phyloP scores from a whole-genome alignment of 2,797 vertebrate species.

The Serranus cabrilla region DNA sequence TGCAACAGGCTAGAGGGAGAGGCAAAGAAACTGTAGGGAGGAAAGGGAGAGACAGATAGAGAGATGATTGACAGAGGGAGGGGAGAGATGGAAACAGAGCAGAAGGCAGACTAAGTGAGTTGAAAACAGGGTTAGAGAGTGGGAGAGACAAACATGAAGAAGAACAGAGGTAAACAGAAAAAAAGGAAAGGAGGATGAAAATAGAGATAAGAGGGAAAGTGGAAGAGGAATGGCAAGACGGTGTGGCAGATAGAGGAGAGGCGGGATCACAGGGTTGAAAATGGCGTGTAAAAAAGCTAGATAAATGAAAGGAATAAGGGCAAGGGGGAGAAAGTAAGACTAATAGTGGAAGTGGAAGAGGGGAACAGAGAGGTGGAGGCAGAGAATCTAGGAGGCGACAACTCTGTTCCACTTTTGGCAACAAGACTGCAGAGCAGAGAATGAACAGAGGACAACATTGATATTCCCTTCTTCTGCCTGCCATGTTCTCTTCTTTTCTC shows the following conservation, averaged over 20 bases:
- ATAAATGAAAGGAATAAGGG: conserved; percentile 48
- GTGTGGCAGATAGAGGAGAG: conserved; percentile 18
- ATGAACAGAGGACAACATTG: conserved; percentile 40
- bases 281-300: conserved; percentile 38
- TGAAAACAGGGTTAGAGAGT: conserved; percentile 36
- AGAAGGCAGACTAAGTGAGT: conserved; percentile 31
- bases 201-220: conserved; percentile 38
- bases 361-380: conserved; percentile 23
- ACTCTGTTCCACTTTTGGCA: conserved; percentile 57
- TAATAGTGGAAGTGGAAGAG: conserved; percentile 39
- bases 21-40: conserved; percentile 36
- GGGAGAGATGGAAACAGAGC: conserved; percentile 37
- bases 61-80: conserved; percentile 63
- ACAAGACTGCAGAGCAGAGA: conserved; percentile 29
- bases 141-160: conserved; percentile 5
- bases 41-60: conserved; percentile 22
- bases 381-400: conserved; percentile 38
- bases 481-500: conserved; percentile 28
- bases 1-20: conserved; percentile 60
- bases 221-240: conserved; percentile 21
- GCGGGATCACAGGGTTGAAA: conserved; percentile 46
- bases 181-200: conserved; percentile 26
- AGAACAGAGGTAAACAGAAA: conserved; percentile 19
- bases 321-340: conserved; percentile 29
- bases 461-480: conserved; percentile 34